A percentile compares a stretch with the other conserved stretches of the same genome.
Conservation (phyloP, 2,797 vertebrate genomes). For the Borostomias antarcticus region DNA sequence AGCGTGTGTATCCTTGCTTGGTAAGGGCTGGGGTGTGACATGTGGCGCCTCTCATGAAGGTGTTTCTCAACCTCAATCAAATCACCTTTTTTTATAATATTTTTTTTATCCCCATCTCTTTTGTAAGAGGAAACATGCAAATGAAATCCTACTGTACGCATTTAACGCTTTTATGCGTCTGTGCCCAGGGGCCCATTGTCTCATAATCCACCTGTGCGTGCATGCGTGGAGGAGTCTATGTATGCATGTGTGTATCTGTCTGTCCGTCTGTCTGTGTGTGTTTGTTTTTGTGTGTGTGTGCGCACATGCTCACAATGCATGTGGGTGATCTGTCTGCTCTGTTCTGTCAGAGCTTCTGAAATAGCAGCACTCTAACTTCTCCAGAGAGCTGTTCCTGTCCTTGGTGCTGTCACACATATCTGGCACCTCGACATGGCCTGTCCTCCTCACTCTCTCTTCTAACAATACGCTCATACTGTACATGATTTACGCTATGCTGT, state of each 20-base stretch:
- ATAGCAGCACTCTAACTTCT: conserved; percentile 63
- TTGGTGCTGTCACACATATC: conserved; percentile 57
- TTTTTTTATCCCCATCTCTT: no score
- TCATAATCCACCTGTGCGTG: background rate
- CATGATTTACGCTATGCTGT: conserved; percentile 40
- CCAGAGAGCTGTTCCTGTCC: conserved; percentile 48
- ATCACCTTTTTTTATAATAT: no score
- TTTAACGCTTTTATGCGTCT: no score
- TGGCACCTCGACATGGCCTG: conserved; percentile 46
- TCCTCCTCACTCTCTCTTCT: conserved; percentile 39
- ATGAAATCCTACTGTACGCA: no score
- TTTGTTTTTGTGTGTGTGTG: background rate
- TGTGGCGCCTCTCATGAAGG: no score
- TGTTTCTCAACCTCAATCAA: no score
- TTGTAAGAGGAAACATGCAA: no score
- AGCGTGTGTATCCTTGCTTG: no score
- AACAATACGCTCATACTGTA: conserved; percentile 29
- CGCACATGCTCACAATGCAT: background rate
- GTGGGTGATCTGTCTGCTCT: background rate
- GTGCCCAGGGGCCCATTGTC: no score
- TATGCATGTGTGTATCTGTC: conserved; percentile 6
- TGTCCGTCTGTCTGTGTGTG: conserved; percentile 17
- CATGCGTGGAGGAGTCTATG: conserved; percentile 2
- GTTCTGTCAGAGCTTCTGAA: conserved; percentile 47
- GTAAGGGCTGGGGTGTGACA: no score